These are phyloP conservation scores for Orchesella cincta DNA, from an alignment of 1,140 invertebrate genomes.

Conservation along the genomic window DNA sequence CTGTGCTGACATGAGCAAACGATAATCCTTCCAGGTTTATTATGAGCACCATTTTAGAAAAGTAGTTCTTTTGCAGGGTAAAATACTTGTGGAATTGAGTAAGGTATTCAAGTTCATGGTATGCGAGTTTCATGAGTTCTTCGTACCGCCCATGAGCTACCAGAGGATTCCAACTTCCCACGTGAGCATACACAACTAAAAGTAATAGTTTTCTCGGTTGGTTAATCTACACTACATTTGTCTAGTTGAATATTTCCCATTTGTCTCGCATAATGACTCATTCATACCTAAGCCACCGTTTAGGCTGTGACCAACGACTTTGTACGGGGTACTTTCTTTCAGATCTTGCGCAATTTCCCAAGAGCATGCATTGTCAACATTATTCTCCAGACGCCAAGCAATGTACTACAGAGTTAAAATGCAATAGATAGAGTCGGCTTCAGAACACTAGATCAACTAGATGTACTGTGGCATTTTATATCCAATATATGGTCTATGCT, in stretches of 20 bases:
- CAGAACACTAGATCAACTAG: too few species aligned
- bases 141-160: neutral
- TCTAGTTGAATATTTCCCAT: neutral
- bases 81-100: neutral
- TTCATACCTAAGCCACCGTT: neutral
- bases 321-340: constrained; percentile 3
- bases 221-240: neutral
- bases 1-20: neutral
- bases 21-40: constrained; percentile 1
- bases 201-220: neutral
- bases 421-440: neutral
- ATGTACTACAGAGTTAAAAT: constrained; percentile 3
- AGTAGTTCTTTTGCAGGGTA: neutral
- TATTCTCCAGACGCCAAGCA: neutral
- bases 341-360: constrained; percentile 1
- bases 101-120: neutral
- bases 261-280: neutral
- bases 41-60: neutral
- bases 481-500: neutral
- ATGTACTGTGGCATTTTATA: too few species aligned
- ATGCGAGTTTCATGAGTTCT: constrained; percentile 1
- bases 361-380: neutral
- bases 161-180: neutral
- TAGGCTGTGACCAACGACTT: neutral
- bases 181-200: neutral